These are phyloP conservation scores for Diploscapter pachys DNA, from an alignment of 1,140 invertebrate genomes.

Conservation along the genomic window DNA sequence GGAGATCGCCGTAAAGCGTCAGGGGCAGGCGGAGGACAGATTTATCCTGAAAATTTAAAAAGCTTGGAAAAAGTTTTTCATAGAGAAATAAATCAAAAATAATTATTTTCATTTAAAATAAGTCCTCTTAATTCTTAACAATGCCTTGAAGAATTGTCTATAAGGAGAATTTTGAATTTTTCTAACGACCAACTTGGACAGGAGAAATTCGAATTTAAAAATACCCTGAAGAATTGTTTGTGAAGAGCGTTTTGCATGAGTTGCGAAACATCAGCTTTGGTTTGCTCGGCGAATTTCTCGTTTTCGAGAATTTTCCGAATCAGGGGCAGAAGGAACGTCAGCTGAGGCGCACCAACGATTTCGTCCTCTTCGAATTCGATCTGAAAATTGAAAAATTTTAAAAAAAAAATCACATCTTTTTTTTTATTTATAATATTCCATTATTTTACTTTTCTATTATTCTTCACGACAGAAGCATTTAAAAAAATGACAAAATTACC, in stretches of 20 bases:
- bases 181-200: not conserved
- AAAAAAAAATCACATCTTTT: too few species aligned
- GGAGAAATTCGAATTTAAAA: not conserved
- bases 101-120: too few species aligned
- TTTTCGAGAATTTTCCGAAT: conserved; percentile 19
- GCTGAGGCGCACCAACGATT: conserved; percentile 22
- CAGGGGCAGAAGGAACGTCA: conserved; percentile 26
- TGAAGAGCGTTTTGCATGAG: conserved; percentile 27
- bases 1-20: conserved; percentile 14
- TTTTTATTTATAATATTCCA: too few species aligned
- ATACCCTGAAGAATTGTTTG: conserved; percentile 16
- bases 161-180: too few species aligned
- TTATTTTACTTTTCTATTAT: too few species aligned
- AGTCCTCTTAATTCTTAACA: too few species aligned
- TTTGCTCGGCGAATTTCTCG: not conserved
- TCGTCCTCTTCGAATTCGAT: conserved; percentile 22
- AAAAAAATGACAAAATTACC: too few species aligned
- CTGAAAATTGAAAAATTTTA: conserved; percentile 8
- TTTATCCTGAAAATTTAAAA: conserved; percentile 17
- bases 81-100: too few species aligned
- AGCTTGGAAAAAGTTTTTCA: too few species aligned
- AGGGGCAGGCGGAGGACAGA: conserved; percentile 20
- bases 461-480: too few species aligned
- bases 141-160: too few species aligned
- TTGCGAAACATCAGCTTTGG: conserved; percentile 12